Evolutionary conservation across 2,113 vertebrate genomes (phyloP).

Genomic region (Aleadryas rufinucha): DNA sequence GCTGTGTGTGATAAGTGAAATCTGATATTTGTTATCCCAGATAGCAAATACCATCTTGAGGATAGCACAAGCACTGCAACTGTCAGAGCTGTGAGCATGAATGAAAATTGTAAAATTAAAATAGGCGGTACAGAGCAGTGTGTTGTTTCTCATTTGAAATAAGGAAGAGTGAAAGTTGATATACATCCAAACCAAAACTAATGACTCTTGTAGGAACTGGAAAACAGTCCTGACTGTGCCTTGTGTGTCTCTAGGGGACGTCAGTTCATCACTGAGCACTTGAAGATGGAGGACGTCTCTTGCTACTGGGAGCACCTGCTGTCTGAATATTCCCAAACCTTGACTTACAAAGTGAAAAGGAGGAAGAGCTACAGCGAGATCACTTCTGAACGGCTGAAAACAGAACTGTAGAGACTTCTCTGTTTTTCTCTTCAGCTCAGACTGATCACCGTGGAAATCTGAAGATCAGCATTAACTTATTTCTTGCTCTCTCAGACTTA

Average conservation of each 20-base stretch:
- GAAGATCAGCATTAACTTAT: neutral
- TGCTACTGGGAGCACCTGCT: conserved; percentile 94
- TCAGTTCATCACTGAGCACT: conserved; percentile 85
- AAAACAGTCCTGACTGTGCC: neutral
- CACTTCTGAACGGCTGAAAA: conserved; percentile 68
- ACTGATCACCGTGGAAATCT: neutral
- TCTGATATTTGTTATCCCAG: conserved; percentile 39
- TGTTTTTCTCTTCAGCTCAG: neutral
- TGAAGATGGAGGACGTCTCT: conserved; percentile 88
- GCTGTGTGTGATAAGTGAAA: neutral
- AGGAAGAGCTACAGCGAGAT: conserved; percentile 80
- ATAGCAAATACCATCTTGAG: conserved; percentile 52
- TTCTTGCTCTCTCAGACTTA: neutral
- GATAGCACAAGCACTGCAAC: conserved; percentile 32
- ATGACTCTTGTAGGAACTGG: neutral
- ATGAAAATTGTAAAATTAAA: neutral
- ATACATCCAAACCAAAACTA: neutral
- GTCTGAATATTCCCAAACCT: conserved; percentile 79
- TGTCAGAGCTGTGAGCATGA: neutral
- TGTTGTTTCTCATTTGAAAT: neutral
- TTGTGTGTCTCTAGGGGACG: conserved; percentile 78
- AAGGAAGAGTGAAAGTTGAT: neutral
- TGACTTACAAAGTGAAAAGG: conserved; percentile 85
- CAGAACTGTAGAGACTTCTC: conserved; percentile 79
- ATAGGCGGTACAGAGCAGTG: neutral